Evolutionary conservation across 2,797 vertebrate genomes (phyloP), one percentile per base, ranked within the genome.

Genomic region (Peromyscus aztecus): DNA sequence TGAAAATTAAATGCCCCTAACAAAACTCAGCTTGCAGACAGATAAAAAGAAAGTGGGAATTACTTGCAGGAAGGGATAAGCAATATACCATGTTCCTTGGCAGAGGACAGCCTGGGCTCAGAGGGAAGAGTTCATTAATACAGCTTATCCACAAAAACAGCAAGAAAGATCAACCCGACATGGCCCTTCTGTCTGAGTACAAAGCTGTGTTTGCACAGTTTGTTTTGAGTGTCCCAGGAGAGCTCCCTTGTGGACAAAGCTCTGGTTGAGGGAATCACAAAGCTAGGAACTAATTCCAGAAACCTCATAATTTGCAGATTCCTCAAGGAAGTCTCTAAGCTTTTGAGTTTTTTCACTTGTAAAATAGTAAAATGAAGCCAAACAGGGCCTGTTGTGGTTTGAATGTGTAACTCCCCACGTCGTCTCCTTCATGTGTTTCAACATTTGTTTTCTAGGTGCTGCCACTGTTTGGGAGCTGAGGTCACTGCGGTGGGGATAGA

Each of bases 21-120:
- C 96, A 96, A 95, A 98, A 96, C 94, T 29, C 6, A 40, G 29
- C 43, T 76, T 87, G 43, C 63, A 82, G 92, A 46, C 0, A 71
- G 86, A 94, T 96, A 94, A 97, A 96, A 40, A 73, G 94, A 96
- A 97, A 95, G 96, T 81, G 82, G 49, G 52, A 90, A 34, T 65
- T 97, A 82, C 40, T 96, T 83, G n/a, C 27, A 17, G 5, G 21
- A 81, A 34, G 0, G 21, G 83, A 73, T 94, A 46, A 24, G 0
- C 52, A 95, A 98, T 4, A 67, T 5, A 76, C 78, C 13, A 12
- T 86, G 2, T 14, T 73, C 63, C 65, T 81, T 0, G 89, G 23
- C 65, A 17, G 65, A 73, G 34, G 4, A 0, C 80, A 94, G 95
- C 57, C 81, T 83, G 17, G 8, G 4, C 96, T 31, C 95, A 69